Percentiles rank a stretch among this genome's conserved stretches.
Evolutionary conservation across 1,140 invertebrate genomes (phyloP).

Genomic region (Caerostris extrusa): DNA sequence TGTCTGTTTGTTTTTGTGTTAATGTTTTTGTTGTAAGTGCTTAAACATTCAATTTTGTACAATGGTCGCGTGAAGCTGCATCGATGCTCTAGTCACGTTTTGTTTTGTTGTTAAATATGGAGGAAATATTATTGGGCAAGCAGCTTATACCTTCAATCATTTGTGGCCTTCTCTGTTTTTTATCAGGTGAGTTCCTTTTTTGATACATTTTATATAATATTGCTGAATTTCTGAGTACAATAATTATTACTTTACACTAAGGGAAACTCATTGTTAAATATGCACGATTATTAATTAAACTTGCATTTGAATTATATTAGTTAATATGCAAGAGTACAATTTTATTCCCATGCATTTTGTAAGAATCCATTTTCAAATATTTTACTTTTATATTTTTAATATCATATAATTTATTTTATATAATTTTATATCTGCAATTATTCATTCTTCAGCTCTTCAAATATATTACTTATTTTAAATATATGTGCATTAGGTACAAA

Average conservation of each 20-base stretch:
- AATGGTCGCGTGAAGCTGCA: slow-evolving; percentile 63
- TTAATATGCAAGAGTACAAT: neutral
- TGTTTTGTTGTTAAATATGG: slow-evolving; percentile 57
- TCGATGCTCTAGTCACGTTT: slow-evolving; percentile 56
- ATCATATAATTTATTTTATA: neutral
- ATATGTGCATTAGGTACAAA: neutral
- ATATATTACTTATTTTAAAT: neutral
- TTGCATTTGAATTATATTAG: neutral
- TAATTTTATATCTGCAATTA: neutral
- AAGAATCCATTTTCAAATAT: neutral
- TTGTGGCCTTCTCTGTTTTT: slow-evolving; percentile 75
- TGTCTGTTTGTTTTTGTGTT: slow-evolving; percentile 73
- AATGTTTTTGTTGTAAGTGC: slow-evolving; percentile 70
- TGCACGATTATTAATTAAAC: neutral
- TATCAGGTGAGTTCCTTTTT: slow-evolving; percentile 61
- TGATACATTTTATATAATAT: neutral
- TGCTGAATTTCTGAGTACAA: neutral
- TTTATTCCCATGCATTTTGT: neutral
- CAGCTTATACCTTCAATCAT: slow-evolving; percentile 74
- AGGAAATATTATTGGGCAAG: slow-evolving; percentile 67
- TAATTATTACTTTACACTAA: neutral
- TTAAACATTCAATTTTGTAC: slow-evolving; percentile 40
- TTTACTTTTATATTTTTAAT: neutral
- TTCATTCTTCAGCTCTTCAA: neutral
- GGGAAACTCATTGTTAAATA: neutral